Conservation (phyloP, 2,888 invertebrate genomes). For the Dendrolimus houi region DNA sequence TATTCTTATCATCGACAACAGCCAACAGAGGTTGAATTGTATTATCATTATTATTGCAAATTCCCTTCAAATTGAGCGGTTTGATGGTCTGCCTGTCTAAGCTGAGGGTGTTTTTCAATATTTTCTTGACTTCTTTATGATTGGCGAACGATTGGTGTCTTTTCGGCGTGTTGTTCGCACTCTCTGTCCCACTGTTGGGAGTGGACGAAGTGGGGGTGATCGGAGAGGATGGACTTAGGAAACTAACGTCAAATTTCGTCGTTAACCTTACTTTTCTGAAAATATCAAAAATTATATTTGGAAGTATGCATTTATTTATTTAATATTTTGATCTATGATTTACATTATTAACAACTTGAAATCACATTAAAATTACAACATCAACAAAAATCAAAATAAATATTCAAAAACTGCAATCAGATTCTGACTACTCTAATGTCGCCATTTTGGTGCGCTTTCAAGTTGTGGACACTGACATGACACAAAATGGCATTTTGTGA, state of each 20-base stretch:
- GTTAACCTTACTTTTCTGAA: constrained; percentile 60
- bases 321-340: no score
- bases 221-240: constrained; percentile 41
- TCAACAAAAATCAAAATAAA: no score
- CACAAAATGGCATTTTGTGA: no score
- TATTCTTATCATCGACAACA: constrained; percentile 62
- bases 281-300: constrained; percentile 1
- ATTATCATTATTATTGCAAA: constrained; percentile 48
- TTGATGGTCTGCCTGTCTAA: constrained; percentile 53
- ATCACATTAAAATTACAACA: no score
- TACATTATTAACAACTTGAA: no score
- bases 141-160: constrained; percentile 53
- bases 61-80: constrained; percentile 60
- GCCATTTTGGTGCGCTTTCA: no score
- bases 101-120: constrained; percentile 48
- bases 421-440: no score
- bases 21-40: constrained; percentile 52
- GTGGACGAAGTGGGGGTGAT: constrained; percentile 31
- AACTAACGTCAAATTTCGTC: constrained; percentile 63
- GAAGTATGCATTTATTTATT: not conserved
- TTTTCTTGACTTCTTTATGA: constrained; percentile 35
- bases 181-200: constrained; percentile 26
- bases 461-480: no score
- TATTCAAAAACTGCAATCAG: no score
- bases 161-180: constrained; percentile 36